Base-by-base conservation (phyloP, 1,140 invertebrate genomes). In the Acyrthosiphon pisum region DNA sequence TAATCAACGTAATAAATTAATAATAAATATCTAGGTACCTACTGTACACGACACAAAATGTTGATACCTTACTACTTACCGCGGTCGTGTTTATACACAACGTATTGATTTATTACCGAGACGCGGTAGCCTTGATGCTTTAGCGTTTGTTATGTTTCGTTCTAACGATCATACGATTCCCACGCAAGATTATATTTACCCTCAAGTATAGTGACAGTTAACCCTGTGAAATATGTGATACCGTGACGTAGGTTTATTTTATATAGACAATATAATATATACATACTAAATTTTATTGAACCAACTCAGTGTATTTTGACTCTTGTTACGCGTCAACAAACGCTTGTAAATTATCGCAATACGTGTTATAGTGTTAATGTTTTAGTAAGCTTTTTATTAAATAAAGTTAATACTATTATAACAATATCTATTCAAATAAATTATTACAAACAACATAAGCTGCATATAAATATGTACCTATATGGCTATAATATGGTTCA, bases 181-280 rank as follows among this genome's bases (percentile, higher is more conserved):
- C n/a, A 76, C 60, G n/a, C 30, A 76, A 76, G 30, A 76, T 76
- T 76, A n/a, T 76, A 76, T 76, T 68, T 76, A 76, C 60, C 60
- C 60, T n/a, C 30, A n/a, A 76, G 30, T 46, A 46, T 68, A 68
- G 60, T 68, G 60, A 11, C 14, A 76, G 30, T 76, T 76, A 35
- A 76, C 60, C n/a, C 60, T 18, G n/a, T 76, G 30, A 76, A n/a
- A 76, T n/a, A 76, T 76, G 60, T 76, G n/a, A 76, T 76, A n/a
- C 14, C n/a, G 60, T 76, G 60, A 68, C 30, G 30, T 68, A 68
- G 60, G 11, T 68, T 30, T n/a, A n/a, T n/a, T n/a, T n/a, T 23
- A 22, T 56, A 56, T 18, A 53, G 0, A 68, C 60, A 14, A 68
- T 68, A 68, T 76, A 6, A 11, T n/a, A 20, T 2, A 11, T 60